A percentile compares a stretch with the other conserved stretches of the same genome.
These are phyloP conservation scores for Synodontis membranacea DNA, from an alignment of 2,113 vertebrate genomes.

Conservation along the genomic window DNA sequence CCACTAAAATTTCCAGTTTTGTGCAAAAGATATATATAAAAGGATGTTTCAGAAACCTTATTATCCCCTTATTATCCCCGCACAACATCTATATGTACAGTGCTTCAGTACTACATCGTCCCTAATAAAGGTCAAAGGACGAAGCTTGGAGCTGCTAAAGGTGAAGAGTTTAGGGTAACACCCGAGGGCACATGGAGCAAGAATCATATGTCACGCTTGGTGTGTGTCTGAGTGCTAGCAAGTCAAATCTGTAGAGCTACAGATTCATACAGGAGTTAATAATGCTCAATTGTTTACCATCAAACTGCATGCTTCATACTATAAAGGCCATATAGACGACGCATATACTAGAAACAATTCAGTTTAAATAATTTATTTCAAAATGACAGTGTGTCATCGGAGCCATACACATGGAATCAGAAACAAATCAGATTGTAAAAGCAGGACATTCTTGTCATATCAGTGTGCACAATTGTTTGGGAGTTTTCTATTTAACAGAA, in stretches of 20 bases:
- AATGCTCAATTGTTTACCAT: not conserved
- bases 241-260: not conserved
- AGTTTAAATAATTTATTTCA: slow-evolving; percentile 59
- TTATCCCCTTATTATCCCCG: not conserved
- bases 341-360: not conserved
- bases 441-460: not conserved
- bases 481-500: slow-evolving; percentile 22
- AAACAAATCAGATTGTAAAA: not conserved
- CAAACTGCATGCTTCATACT: not conserved
- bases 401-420: not conserved
- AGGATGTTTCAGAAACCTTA: not conserved
- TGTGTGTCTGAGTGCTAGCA: not conserved
- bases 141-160: slow-evolving; percentile 72
- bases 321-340: not conserved
- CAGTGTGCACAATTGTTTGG: slow-evolving; percentile 8
- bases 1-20: too few relatives aligned
- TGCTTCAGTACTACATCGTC: not conserved
- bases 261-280: not conserved
- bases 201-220: slow-evolving; percentile 65
- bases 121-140: slow-evolving; percentile 58
- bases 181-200: slow-evolving; percentile 39
- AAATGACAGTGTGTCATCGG: slow-evolving; percentile 44
- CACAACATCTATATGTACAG: slow-evolving; percentile 3
- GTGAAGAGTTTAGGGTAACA: slow-evolving; percentile 73
- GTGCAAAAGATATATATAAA: not conserved